Base-by-base conservation (phyloP, 2,113 vertebrate genomes). In the Poeciliopsis turrubarensis region DNA sequence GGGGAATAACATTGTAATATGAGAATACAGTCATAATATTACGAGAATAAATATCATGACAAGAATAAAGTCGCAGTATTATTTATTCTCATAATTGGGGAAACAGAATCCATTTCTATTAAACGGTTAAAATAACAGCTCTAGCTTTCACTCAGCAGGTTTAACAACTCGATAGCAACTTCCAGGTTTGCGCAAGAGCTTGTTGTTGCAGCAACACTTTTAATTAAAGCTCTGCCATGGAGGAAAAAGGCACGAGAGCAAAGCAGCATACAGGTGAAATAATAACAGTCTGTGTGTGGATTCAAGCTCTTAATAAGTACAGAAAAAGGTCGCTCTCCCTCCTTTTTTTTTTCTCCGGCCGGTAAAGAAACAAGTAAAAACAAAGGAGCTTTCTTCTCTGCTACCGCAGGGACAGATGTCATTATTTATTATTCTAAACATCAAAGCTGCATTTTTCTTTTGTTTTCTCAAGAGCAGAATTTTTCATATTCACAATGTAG, bases 381-480 rank as follows among this genome's bases (percentile, higher is more conserved):
- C 89, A 93, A 93, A 90, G 86, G 80, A 34, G 84, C 87, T 88
- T 90, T 92, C 77, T 89, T 87, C 78, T 41, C 63, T 10, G 12
- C 44, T 78, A 80, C 74, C 78, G 70, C 62, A 0, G 86, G 84
- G 86, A 92, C 90, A 90, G 83, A 89, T 88, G 89, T 87, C 81
- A 81, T 31, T 91, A 91, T 93, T 93, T 93, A 92, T 93, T 92
- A 92, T 93, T 93, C 75, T 67, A 89, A 88, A 87, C 86, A 92
- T 94, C 93, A 94, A 94, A 93, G 91, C 73, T 70, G 66, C 82
- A 87, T 91, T 91, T 91, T 84, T 70, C 78, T 87, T 92, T 90
- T 91, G 86, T 91, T 79, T 82, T 80, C 65, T 37, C 6, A 7
- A 65, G 70, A 71, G 72, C 72, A 86, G 77, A 77, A 79, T 78